phyloP scores from a whole-genome alignment of 2,888 invertebrate genomes.

The Nipponacmea schrenckii region DNA sequence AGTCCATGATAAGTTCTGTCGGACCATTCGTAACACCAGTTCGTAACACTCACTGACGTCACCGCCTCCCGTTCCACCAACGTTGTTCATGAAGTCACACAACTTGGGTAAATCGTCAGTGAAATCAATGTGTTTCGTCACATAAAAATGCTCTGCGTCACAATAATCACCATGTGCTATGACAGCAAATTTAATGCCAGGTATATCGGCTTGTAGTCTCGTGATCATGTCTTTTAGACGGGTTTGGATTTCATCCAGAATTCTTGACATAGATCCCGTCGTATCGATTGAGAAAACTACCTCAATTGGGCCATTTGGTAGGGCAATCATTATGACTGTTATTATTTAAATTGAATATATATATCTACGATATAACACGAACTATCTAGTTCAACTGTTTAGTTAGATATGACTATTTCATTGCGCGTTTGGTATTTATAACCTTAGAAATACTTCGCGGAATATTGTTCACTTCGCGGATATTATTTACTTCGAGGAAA shows the following conservation, averaged over 20 bases:
- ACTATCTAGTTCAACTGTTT: too few species aligned
- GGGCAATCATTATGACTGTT: slow-evolving; percentile 9
- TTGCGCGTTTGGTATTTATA: too few species aligned
- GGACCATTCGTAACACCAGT: slow-evolving; percentile 50
- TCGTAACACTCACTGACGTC: slow-evolving; percentile 64
- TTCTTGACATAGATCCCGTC: slow-evolving; percentile 57
- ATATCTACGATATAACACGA: too few species aligned
- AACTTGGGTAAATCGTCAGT: slow-evolving; percentile 48
- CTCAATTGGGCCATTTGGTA: slow-evolving; percentile 48
- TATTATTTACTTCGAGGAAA: too few species aligned
- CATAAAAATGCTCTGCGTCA: slow-evolving; percentile 52
- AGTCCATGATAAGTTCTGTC: slow-evolving; percentile 48
- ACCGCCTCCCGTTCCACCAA: slow-evolving; percentile 56
- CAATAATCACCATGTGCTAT: slow-evolving; percentile 65
- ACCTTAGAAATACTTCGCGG: too few species aligned
- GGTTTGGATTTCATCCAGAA: slow-evolving; percentile 52
- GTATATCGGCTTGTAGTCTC: slow-evolving; percentile 60
- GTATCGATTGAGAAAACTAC: slow-evolving; percentile 60
- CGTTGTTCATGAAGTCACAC: slow-evolving; percentile 48
- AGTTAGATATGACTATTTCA: too few species aligned
- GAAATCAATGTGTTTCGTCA: slow-evolving; percentile 57
- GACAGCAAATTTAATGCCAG: slow-evolving; percentile 56
- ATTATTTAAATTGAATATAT: too few species aligned
- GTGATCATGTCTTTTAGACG: slow-evolving; percentile 57
- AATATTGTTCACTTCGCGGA: too few species aligned